Base-by-base conservation (phyloP, 2,797 vertebrate genomes). In the Bradypus variegatus region DNA sequence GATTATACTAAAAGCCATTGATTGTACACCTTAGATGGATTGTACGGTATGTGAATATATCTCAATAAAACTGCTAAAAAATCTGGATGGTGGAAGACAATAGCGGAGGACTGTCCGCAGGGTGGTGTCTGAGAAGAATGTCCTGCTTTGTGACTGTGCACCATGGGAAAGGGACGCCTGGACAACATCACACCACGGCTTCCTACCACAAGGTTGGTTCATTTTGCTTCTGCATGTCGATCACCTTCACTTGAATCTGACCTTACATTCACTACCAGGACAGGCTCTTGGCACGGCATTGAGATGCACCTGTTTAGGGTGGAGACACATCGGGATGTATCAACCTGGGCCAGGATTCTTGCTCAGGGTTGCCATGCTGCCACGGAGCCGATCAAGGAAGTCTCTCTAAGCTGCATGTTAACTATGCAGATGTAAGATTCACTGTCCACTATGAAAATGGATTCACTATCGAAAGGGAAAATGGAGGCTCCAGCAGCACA, bases 281-380 rank as follows among this genome's bases (percentile, higher is more conserved):
- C 99, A 0, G 99, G 99, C 67, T 99, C 98, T 0, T 98, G 98
- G 4, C 98, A 98, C 70, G 99, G 99, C 16, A 98, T 99, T 33
- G 99, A 99, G 97, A 98, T 98, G 94, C 99, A 98, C 60, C 77
- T 99, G 41, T 99, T 99, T 96, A 97, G 98, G 0, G 99, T 99
- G 95, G 99, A 99, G 97, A 99, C 98, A 2, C 99, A 99, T 96
- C 98, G 98, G 94, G 99, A 99, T 93, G 97, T 99, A 96, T 99
- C 99, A 0, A 97, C 98, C 0, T 99, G 99, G 99, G 99, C 99
- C 0, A 97, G 99, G 0, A 97, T 98, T 5, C 97, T 99, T 6
- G 99, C 99, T 45, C 99, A 99, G 97, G 99, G 99, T 12, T 98
- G 98, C 10, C 98, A 99, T 1, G 96, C 98, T 0, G 98, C 99